phyloP scores from a whole-genome alignment of 1,140 invertebrate species.

The Saccostrea cuccullata region DNA sequence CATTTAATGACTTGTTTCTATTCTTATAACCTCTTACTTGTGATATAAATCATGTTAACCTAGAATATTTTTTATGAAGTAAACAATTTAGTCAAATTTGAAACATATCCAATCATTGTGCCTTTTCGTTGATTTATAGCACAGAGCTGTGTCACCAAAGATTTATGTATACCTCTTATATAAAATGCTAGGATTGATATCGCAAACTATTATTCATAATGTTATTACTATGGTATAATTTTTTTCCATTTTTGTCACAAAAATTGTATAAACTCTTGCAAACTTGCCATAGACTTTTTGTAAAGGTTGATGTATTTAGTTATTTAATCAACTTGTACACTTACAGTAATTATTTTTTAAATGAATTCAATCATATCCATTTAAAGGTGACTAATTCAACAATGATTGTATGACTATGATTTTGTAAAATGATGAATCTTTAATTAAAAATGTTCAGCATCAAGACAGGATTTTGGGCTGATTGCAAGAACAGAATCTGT shows the following conservation, averaged over 20 bases:
- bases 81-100: neutral
- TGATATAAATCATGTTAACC: neutral
- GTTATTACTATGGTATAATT: neutral
- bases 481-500: neutral
- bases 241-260: slow-evolving; percentile 25
- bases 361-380: neutral
- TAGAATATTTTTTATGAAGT: slow-evolving; percentile 1
- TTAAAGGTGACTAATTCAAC: neutral
- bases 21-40: neutral
- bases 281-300: slow-evolving; percentile 25
- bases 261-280: slow-evolving; percentile 8
- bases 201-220: neutral
- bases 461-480: neutral
- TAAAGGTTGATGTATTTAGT: slow-evolving; percentile 20
- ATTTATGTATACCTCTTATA: slow-evolving; percentile 20
- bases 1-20: slow-evolving; percentile 2
- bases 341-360: neutral
- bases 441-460: neutral
- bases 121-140: neutral
- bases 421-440: neutral
- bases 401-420: neutral
- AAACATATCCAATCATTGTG: slow-evolving; percentile 24
- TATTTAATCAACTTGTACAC: neutral
- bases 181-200: neutral
- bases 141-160: slow-evolving; percentile 7